phyloP scores from a whole-genome alignment of 2,888 invertebrate genomes.

The Melangyna quadrimaculata region DNA sequence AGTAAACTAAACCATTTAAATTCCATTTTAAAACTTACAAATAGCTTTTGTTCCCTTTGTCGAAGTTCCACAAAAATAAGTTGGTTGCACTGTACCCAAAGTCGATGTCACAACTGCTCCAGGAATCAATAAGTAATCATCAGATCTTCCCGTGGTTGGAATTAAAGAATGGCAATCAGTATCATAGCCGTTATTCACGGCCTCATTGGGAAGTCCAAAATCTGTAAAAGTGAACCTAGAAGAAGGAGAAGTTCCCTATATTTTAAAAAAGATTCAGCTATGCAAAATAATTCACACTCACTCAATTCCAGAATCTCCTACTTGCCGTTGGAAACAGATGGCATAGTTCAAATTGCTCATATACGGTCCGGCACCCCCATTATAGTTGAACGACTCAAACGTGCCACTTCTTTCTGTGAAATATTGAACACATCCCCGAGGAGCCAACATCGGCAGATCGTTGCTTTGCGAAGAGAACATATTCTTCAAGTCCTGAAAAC shows the following conservation, averaged over 20 bases:
- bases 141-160: constrained; percentile 80
- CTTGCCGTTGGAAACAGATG: constrained; percentile 83
- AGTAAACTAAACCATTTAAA: not conserved
- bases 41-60: constrained; percentile 74
- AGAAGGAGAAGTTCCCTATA: not conserved
- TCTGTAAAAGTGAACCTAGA: constrained; percentile 38
- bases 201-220: constrained; percentile 72
- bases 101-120: constrained; percentile 81
- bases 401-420: constrained; percentile 83
- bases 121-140: constrained; percentile 83
- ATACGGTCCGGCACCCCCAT: constrained; percentile 82
- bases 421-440: constrained; percentile 86
- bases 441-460: constrained; percentile 81
- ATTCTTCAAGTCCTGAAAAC: constrained; percentile 76
- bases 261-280: not conserved
- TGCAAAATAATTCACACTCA: constrained; percentile 63
- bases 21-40: constrained; percentile 72
- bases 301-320: constrained; percentile 76
- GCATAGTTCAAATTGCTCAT: constrained; percentile 84
- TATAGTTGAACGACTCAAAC: constrained; percentile 85
- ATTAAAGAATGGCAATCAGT: constrained; percentile 83
- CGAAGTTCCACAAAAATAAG: constrained; percentile 78
- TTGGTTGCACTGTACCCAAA: constrained; percentile 75
- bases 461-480: constrained; percentile 76
- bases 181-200: constrained; percentile 78